These are phyloP conservation scores for Dissostichus mawsoni DNA, from an alignment of 2,113 vertebrate genomes.

Conservation along the genomic window DNA sequence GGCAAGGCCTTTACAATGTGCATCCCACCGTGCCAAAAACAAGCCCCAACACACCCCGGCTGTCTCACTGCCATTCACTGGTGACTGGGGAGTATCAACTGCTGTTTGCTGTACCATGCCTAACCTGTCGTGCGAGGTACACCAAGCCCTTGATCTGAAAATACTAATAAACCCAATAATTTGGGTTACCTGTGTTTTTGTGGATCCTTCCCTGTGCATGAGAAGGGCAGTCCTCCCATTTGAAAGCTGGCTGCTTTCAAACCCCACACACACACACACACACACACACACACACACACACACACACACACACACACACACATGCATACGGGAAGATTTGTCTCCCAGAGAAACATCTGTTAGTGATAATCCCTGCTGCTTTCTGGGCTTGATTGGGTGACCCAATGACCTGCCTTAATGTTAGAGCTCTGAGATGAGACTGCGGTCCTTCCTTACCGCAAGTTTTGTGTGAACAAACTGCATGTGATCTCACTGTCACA, in stretches of 20 bases:
- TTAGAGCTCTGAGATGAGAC: constrained; percentile 48
- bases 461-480: constrained; percentile 57
- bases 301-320: no score
- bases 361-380: constrained; percentile 73
- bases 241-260: constrained; percentile 30
- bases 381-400: constrained; percentile 72
- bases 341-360: constrained; percentile 78
- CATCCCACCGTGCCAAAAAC: constrained; percentile 55
- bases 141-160: constrained; percentile 24
- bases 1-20: constrained; percentile 23
- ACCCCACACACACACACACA: not conserved
- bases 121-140: constrained; percentile 62
- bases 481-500: constrained; percentile 3
- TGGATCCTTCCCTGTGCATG: not conserved
- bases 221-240: not conserved
- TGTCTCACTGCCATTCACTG: constrained; percentile 27
- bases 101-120: constrained; percentile 20
- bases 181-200: constrained; percentile 26
- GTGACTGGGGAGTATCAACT: not conserved
- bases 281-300: no score
- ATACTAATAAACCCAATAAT: not conserved
- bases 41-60: constrained; percentile 70
- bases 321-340: constrained; percentile 42
- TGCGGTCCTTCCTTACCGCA: constrained; percentile 15
- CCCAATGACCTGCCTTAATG: constrained; percentile 72